Percentiles rank a stretch among this genome's conserved stretches.
These are phyloP conservation scores for Aulostomus chinensis DNA, from an alignment of 2,797 vertebrate species.

Conservation along the genomic window DNA sequence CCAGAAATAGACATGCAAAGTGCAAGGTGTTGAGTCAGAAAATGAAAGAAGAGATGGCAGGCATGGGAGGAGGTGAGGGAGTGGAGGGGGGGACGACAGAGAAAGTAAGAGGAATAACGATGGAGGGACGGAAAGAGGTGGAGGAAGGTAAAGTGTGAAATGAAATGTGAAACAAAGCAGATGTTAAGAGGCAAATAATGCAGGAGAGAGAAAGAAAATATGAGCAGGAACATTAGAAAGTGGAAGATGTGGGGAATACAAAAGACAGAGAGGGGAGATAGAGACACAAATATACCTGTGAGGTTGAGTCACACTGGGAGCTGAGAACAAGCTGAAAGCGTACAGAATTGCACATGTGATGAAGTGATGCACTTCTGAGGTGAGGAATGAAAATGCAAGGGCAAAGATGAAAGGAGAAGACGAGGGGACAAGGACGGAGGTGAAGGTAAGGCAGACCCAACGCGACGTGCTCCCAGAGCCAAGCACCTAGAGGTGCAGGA, in stretches of 20 bases:
- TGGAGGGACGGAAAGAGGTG: conserved; percentile 31
- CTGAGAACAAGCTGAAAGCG: conserved; percentile 62
- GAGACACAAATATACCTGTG: conserved; percentile 58
- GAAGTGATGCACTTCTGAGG: conserved; percentile 34
- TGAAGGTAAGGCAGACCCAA: conserved; percentile 48
- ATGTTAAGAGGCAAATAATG: conserved; percentile 20
- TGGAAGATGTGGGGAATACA: conserved; percentile 20
- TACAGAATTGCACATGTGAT: conserved; percentile 55
- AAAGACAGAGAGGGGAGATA: conserved; percentile 13
- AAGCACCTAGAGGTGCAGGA: no score
- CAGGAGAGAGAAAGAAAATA: neutral
- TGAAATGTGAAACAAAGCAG: conserved; percentile 25
- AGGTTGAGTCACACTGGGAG: conserved; percentile 67
- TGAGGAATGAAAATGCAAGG: conserved; percentile 46
- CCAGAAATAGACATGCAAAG: conserved; percentile 78
- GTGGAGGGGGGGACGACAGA: neutral
- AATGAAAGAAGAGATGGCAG: conserved; percentile 68
- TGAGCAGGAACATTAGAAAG: conserved; percentile 22
- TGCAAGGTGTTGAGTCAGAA: conserved; percentile 83
- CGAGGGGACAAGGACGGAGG: conserved; percentile 20
- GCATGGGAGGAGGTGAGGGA: conserved; percentile 24
- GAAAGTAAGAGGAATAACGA: conserved; percentile 27
- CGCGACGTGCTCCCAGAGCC: conserved; percentile 28
- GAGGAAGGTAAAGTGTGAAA: conserved; percentile 31
- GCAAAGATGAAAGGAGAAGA: conserved; percentile 42